Base-by-base conservation (phyloP, 2,113 vertebrate genomes). In the Cheirogaleus medius region DNA sequence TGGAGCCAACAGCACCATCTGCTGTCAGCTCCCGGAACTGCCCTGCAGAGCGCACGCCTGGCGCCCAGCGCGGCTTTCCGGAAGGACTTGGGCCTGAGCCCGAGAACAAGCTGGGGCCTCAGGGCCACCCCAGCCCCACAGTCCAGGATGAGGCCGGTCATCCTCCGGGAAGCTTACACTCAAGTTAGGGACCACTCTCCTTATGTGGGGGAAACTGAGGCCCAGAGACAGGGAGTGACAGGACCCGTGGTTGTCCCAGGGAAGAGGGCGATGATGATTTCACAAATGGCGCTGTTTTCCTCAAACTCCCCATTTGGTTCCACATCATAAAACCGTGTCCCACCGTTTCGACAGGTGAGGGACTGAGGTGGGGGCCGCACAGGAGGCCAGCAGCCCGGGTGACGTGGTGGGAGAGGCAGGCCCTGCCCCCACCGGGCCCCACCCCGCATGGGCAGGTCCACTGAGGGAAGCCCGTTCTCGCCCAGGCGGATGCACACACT, bases 1-100 rank as follows among this genome's bases (percentile, higher is more conserved):
- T 0, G 97, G 84, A 83, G 34, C 34, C 92, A 97, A 97, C 63
- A 96, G 96, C 97, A 47, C 98, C 98, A 98, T 77, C 98, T 98
- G 83, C 97, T 93, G 98, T 49, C 60, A 0, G 9, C 10, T 82
- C 69, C 56, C n/a, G 56, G 95, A 47, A 96, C 21, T 80, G 60
- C 85, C 94, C 80, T 47, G 4, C 37, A 52, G 86, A 66, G 37
- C 15, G 0, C 18, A 4, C 0, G 0, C 34, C 5, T 5, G 87
- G 54, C 44, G 74, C 52, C 85, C 60, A 5, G 54, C 0, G 0
- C 0, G 74, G 34, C 66, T 63, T 56, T 77, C 8, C 1, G 0
- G 14, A 60, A 80, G 63, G 49, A 27, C 39, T 20, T 0, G 5
- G 66, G n/a, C 27, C 77, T 0, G 5, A 12, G 42, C n/a, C 52